A percentile compares a stretch with the other conserved stretches of the same genome.
These are phyloP conservation scores for Sinocyclocheilus anshuiensis DNA, from an alignment of 2,113 vertebrate species.

Conservation along the genomic window DNA sequence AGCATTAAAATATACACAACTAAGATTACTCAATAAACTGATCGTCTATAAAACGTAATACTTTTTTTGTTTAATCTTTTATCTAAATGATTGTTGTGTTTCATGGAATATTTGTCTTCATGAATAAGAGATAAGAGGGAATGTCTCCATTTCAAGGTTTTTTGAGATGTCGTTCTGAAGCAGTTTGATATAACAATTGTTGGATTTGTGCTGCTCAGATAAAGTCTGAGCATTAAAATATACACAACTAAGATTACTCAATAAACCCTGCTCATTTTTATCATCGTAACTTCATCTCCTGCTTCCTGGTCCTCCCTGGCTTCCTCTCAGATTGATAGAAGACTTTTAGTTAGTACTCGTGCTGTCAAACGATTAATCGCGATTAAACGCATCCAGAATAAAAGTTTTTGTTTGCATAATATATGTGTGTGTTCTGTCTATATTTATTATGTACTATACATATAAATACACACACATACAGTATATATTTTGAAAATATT, in stretches of 20 bases:
- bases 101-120: background rate
- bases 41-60: too few relatives aligned
- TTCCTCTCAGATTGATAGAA: background rate
- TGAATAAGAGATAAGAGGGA: background rate
- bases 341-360: too few relatives aligned
- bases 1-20: background rate
- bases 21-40: too few relatives aligned
- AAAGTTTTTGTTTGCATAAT: too few relatives aligned
- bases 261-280: background rate
- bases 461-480: too few relatives aligned
- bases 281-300: background rate
- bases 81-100: background rate
- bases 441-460: too few relatives aligned
- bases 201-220: background rate
- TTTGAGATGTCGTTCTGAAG: background rate
- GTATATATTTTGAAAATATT: too few relatives aligned
- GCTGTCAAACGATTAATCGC: too few relatives aligned
- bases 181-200: background rate
- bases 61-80: background rate
- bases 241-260: background rate
- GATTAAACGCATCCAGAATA: too few relatives aligned
- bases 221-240: background rate
- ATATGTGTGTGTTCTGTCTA: too few relatives aligned
- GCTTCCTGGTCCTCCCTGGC: background rate
- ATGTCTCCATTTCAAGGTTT: background rate